Base-by-base conservation (phyloP, 2,113 vertebrate genomes). In the Leucopsar rothschildi region DNA sequence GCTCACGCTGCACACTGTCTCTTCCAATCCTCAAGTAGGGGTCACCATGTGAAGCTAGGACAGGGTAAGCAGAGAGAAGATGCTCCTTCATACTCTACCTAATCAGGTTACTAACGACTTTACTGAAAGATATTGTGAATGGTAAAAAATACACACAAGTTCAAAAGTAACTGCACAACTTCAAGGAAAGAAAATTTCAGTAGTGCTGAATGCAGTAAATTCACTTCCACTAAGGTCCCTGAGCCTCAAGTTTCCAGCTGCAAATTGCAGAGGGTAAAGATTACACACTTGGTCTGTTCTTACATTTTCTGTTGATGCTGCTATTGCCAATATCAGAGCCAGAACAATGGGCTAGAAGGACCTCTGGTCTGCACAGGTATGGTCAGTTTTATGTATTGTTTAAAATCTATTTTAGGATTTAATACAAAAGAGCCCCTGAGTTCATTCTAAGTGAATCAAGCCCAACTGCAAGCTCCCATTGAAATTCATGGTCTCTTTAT, bases 1-100 rank as follows among this genome's bases (percentile, higher is more conserved):
- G 70, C 56, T 85, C 82, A 60, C 78, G 89, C 93, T 80, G 95
- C 92, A 76, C 42, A 21, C 63, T 91, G 92, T 90, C 93, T 90
- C 44, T 93, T 93, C 88, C 90, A 93, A 84, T 94, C 78, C 69
- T 79, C 92, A 85, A 76, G 69, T 53, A 91, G 20, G 5, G 24
- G 75, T 90, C 92, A 88, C 31, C 57, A 53, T 4, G 16, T 47
- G 73, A 60, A 69, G 57, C n/a, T 6, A 57, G 66, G 61, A 82
- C 83, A 73, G 73, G 60, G 35, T 50, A 87, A 71, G 64, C 21
- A 50, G 33, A 64, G 52, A 76, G 73, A 83, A 85, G 53, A 72
- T 7, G 31, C 23, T 40, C 61, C 40, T 89, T 63, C 56, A 53
- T 11, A 40, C 10, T 47, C 2, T 2, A 19, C 12, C 57, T 87